Evolutionary conservation across 2,797 vertebrate species (phyloP).

Genomic region (Ciconia nigra): DNA sequence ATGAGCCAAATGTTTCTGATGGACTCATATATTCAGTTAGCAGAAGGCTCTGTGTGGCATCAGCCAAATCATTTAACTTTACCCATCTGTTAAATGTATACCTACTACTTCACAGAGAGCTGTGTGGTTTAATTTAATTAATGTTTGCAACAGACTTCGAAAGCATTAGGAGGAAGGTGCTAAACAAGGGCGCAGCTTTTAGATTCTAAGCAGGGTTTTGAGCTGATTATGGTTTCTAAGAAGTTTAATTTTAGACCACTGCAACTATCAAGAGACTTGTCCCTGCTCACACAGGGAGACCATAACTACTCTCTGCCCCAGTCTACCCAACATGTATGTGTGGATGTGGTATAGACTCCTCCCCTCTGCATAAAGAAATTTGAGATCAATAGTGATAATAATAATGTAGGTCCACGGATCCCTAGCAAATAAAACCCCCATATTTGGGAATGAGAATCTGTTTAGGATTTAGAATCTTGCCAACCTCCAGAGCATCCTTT

Average conservation of each 20-base stretch:
- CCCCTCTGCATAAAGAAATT: background rate
- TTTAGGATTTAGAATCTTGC: background rate
- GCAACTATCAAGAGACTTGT: background rate
- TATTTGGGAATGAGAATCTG: background rate
- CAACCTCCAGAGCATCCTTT: background rate
- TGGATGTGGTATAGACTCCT: background rate
- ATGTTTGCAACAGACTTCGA: constrained; percentile 24
- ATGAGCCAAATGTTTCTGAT: background rate
- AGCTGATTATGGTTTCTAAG: background rate
- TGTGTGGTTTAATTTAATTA: background rate
- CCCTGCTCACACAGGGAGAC: background rate
- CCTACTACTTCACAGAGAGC: background rate
- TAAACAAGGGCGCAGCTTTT: constrained; percentile 2
- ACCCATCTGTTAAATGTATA: constrained; percentile 25
- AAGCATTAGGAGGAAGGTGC: background rate
- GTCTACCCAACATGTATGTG: background rate
- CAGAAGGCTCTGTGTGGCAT: constrained; percentile 3
- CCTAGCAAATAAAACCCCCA: background rate
- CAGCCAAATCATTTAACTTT: constrained; percentile 26
- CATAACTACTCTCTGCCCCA: background rate
- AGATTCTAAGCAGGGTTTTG: background rate
- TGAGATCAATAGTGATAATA: background rate
- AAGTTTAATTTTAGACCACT: background rate
- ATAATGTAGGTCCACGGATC: background rate
- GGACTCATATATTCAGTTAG: background rate